Conservation (phyloP, 1,140 invertebrate species). For the Coenobita brevimanus region DNA sequence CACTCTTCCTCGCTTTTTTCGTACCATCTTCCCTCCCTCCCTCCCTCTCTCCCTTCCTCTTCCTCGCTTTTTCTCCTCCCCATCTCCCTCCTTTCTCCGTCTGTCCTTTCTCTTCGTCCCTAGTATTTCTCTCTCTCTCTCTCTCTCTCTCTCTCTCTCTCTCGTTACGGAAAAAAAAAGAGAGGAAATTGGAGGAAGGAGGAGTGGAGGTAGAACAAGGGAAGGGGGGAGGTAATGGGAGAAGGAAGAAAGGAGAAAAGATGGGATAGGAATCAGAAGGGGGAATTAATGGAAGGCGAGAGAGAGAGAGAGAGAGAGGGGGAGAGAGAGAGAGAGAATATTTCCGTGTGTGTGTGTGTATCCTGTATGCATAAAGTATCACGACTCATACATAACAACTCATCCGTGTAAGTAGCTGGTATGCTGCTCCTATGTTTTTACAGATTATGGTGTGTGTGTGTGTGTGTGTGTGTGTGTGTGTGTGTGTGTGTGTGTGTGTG, state of each 20-base stretch:
- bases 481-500: constrained; percentile 25
- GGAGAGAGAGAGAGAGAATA: not conserved
- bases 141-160: constrained; percentile 15
- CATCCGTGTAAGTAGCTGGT: not conserved
- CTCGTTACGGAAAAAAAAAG: not conserved
- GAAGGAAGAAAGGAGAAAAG: too few species aligned
- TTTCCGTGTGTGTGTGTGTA: not conserved
- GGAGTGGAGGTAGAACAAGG: too few species aligned
- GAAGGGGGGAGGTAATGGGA: too few species aligned
- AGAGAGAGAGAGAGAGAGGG: not conserved
- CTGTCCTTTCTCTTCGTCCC: not conserved
- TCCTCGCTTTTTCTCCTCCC: not conserved
- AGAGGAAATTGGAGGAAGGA: not conserved
- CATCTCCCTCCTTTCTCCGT: not conserved
- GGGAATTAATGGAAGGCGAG: not conserved
- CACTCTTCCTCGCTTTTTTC: too few species aligned
- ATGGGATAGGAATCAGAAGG: not conserved
- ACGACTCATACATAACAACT: too few species aligned
- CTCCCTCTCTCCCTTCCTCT: not conserved
- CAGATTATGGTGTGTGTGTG: too few species aligned
- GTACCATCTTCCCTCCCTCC: too few species aligned
- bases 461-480: constrained; percentile 3
- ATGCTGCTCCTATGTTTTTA: not conserved
- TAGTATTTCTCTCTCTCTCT: not conserved
- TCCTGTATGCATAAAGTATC: too few species aligned